Evolutionary conservation across 2,888 invertebrate species (phyloP).

Genomic region (Tetragnatha montana): DNA sequence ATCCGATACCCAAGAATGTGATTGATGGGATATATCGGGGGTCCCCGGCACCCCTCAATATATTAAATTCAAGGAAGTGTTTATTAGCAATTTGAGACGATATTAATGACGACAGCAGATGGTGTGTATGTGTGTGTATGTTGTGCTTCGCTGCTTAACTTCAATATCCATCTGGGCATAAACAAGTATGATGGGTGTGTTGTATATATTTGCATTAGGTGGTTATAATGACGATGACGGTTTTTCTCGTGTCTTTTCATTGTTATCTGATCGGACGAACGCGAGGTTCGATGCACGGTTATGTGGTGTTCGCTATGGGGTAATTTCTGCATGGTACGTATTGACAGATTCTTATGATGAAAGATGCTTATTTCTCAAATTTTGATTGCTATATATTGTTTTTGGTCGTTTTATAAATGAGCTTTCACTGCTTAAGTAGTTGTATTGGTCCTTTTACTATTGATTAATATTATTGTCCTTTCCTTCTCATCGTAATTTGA

Average conservation of each 20-base stretch:
- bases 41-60: conserved; percentile 37
- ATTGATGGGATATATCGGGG: not conserved
- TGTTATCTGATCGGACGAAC: not conserved
- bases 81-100: conserved; percentile 68
- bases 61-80: conserved; percentile 67
- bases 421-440: too few relatives aligned
- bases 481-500: too few relatives aligned
- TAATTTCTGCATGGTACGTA: not conserved
- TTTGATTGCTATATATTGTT: too few relatives aligned
- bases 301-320: not conserved
- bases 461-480: too few relatives aligned
- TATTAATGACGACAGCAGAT: conserved; percentile 53
- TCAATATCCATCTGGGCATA: not conserved
- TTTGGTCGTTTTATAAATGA: too few relatives aligned
- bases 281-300: not conserved
- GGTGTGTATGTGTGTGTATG: conserved; percentile 4
- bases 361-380: too few relatives aligned
- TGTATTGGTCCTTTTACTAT: too few relatives aligned
- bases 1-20: conserved; percentile 22
- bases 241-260: not conserved
- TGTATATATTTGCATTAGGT: not conserved
- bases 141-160: not conserved
- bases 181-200: not conserved
- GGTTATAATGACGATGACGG: not conserved
- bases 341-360: not conserved